Base-by-base conservation (phyloP, 92 coral and sea anemone species). In the Paramuricea clavata region DNA sequence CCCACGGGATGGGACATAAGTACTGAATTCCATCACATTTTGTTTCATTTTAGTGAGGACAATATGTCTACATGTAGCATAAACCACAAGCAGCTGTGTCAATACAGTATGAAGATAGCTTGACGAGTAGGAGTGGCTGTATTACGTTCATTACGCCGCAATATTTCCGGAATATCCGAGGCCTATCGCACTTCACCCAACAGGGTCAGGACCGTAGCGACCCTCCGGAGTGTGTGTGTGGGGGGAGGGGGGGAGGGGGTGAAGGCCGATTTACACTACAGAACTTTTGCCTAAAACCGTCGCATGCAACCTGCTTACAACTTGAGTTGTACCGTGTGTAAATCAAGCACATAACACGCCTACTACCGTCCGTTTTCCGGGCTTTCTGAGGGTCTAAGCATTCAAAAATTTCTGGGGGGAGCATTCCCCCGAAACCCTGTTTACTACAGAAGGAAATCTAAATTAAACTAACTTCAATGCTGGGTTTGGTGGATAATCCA, bases 41-140 rank as follows among this genome's bases (percentile, higher is more conserved):
- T 27, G 36, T 32, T 47, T 74, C 57, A 43, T 13, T 26, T 8
- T 28, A 12, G n/a, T 74, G 56, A 28, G 43, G 73, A 67, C 39
- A 44, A 8, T 13, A 74, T 22, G 81, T 41, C 59, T 74, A 47
- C 39, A 49, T 16, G 19, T 52, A 41, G 11, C 39, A 65, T 25
- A 41, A 74, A 74, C 81, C 35, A 30, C 61, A 49, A 4, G 21
- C 81, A 74, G 60, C 81, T 74, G 81, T 74, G 81, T 74, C 81
- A 74, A 74, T 52, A 44, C 6, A 27, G 72, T 19, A 65, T 15
- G 19, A 31, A 65, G 72, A 65, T 65, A 65, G 39, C 39, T 26
- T 27, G 39, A 27, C 16, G 22, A 11, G 36, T 10, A 16, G 72
- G 72, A 28, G 39, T 65, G 36, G 35, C 31, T 65, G 72, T 33